Evolutionary conservation across 2,797 vertebrate species (phyloP).

Genomic region (Poeciliopsis turneri): DNA sequence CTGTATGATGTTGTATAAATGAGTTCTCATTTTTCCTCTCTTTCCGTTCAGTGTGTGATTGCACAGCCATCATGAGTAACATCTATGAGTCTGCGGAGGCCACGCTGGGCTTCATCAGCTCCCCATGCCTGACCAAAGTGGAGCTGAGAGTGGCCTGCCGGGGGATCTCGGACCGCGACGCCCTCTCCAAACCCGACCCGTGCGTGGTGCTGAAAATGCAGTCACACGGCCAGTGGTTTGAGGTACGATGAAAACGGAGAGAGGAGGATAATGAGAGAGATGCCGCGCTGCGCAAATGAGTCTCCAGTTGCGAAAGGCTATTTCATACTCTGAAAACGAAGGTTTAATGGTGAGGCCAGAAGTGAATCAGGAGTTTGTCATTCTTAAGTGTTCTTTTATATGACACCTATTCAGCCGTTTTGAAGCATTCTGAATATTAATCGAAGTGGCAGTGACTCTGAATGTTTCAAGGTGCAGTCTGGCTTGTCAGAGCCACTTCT

Average conservation of each 20-base stretch:
- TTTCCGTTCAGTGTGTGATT: slow-evolving; percentile 50
- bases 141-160: slow-evolving; percentile 95
- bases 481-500: background rate
- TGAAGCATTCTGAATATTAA: slow-evolving; percentile 3
- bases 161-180: slow-evolving; percentile 96
- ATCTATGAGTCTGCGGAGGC: slow-evolving; percentile 99
- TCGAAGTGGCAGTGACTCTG: background rate
- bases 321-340: slow-evolving; percentile 14
- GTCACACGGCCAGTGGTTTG: slow-evolving; percentile 98
- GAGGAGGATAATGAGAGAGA: background rate
- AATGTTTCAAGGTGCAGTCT: slow-evolving; percentile 8
- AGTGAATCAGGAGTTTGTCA: slow-evolving; percentile 15
- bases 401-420: slow-evolving; percentile 4
- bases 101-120: slow-evolving; percentile 97
- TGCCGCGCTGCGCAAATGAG: background rate
- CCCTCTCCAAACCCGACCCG: slow-evolving; percentile 97
- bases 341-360: slow-evolving; percentile 7
- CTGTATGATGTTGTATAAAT: slow-evolving; percentile 2
- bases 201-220: slow-evolving; percentile 99
- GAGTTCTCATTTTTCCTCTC: background rate
- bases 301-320: background rate
- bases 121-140: slow-evolving; percentile 96
- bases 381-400: slow-evolving; percentile 15
- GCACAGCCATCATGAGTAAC: slow-evolving; percentile 91
- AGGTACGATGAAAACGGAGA: slow-evolving; percentile 79